Percentiles rank a stretch among this genome's conserved stretches.
Conservation (phyloP, 2,888 invertebrate species). For the Phytoseiulus persimilis region DNA sequence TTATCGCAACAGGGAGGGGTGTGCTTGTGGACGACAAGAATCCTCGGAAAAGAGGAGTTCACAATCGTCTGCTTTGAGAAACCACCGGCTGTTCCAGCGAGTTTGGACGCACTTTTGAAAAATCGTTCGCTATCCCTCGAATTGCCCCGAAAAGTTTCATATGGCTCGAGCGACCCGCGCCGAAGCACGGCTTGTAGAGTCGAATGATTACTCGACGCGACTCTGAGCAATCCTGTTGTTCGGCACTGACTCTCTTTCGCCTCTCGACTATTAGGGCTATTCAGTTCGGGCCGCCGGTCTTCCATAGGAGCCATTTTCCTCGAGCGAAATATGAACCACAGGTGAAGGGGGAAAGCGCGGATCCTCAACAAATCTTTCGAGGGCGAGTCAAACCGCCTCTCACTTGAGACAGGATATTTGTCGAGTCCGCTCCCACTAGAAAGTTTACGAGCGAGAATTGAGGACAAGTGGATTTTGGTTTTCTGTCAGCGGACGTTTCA, state of each 20-base stretch:
- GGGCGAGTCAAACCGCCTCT: neutral
- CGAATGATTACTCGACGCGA: neutral
- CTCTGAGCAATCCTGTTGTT: neutral
- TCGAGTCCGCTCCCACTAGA: neutral
- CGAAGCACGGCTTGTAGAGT: neutral
- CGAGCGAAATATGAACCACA: too few species aligned
- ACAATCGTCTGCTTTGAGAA: neutral
- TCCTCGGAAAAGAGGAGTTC: neutral
- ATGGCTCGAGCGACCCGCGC: neutral
- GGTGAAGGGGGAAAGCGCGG: neutral
- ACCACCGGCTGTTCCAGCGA: neutral
- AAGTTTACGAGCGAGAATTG: neutral
- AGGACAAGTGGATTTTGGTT: neutral
- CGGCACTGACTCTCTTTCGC: neutral
- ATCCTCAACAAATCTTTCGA: neutral
- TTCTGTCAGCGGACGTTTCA: neutral
- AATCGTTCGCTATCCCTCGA: neutral
- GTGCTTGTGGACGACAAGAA: neutral
- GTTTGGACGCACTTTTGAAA: neutral
- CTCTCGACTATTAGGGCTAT: neutral
- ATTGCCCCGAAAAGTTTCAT: neutral
- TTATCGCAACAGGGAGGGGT: too few species aligned
- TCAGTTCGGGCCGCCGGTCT: too few species aligned
- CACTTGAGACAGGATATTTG: neutral
- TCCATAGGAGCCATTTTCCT: too few species aligned